Conservation (phyloP, 2,888 invertebrate genomes). For the Hypena proboscidalis region DNA sequence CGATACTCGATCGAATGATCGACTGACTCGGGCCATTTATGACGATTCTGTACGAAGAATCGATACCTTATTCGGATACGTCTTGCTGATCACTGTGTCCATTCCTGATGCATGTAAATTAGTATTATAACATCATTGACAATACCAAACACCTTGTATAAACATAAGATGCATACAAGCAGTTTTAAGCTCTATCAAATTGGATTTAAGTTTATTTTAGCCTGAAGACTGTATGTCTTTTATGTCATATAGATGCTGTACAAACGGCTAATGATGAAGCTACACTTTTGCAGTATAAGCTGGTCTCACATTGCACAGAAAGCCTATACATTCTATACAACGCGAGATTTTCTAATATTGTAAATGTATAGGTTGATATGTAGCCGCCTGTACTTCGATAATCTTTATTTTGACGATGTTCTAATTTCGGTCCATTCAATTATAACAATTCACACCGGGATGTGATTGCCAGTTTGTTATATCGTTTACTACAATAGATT, state of each 20-base stretch:
- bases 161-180: neutral
- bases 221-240: neutral
- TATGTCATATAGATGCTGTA: constrained; percentile 8
- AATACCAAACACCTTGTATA: constrained; percentile 43
- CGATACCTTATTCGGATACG: constrained; percentile 52
- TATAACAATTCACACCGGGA: constrained; percentile 56
- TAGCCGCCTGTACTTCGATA: constrained; percentile 51
- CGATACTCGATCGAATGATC: constrained; percentile 40
- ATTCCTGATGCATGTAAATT: constrained; percentile 60
- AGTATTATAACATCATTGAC: constrained; percentile 61
- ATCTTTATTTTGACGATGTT: constrained; percentile 53
- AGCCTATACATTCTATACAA: too few species aligned
- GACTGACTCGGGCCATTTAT: constrained; percentile 54
- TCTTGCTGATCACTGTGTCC: constrained; percentile 44
- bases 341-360: too few species aligned
- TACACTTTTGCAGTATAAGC: too few species aligned
- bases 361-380: constrained; percentile 6
- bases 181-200: constrained; percentile 23
- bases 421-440: constrained; percentile 62
- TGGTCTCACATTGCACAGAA: too few species aligned
- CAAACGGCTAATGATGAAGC: too few species aligned
- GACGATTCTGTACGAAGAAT: constrained; percentile 52
- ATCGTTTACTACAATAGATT: constrained; percentile 29
- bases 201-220: constrained; percentile 1
- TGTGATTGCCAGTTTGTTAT: constrained; percentile 43